Evolutionary conservation across 2,113 vertebrate genomes (phyloP), one percentile per base, ranked within the genome.

Genomic region (Pelecanus crispus): DNA sequence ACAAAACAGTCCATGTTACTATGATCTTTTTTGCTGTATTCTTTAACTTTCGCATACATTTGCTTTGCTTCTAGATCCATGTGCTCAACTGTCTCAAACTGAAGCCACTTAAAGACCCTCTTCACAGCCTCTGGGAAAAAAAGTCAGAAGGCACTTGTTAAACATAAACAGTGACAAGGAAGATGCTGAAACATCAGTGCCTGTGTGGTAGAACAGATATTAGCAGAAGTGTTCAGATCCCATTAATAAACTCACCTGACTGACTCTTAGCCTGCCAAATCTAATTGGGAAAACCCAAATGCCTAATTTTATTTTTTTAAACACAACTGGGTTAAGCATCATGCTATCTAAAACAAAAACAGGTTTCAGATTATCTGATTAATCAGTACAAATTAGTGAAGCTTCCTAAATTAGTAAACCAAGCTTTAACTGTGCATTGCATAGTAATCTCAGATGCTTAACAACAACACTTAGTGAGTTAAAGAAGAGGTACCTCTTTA

Each of bases 1-100:
- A 99, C 96, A 86, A 99, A 98, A 66, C 98, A 98, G 90, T 99
- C 98, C 9, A 97, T 86, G 20, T 72, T 24, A 14, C 22, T 13
- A 32, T 98, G 98, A 77, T 94, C 55, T 56, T 4, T 90, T 44
- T 5, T 29, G 40, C 97, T 81, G 56, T 98, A 96, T 1, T 55
- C 14, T 32, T 65, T 4, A 40, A 98, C n/a, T 66, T n/a, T 34
- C 0, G 3, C 5, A 18, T 13, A 20, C 15, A 99, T 97, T 32
- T 59, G 3, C 4, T 45, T 8, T 56, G 95, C 97, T 47, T 96
- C 97, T 90, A 98, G 74, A 94, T 99, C 25, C 13, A 70, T 6
- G 52, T 95, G 5, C 7, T 95, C 79, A 34, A 25, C 6, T 87
- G 98, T 94, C 5, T n/a, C 4, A 96, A 99, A 99, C 79, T 98